These are phyloP conservation scores for Sericinus montela DNA, from an alignment of 2,888 invertebrate species.

Conservation along the genomic window DNA sequence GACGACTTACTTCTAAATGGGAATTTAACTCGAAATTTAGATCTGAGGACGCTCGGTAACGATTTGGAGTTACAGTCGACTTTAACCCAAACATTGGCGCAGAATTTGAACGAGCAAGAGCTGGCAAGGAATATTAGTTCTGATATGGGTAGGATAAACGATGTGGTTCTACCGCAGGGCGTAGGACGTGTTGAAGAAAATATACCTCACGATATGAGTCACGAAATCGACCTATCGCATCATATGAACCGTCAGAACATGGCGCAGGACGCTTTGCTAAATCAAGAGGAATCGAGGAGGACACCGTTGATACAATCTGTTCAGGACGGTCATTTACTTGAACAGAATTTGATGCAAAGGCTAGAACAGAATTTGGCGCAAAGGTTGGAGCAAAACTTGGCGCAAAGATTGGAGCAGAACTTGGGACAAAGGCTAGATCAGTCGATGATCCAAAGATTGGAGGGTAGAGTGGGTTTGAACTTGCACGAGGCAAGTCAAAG, in stretches of 20 bases:
- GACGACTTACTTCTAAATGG: slow-evolving; percentile 33
- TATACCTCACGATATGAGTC: slow-evolving; percentile 43
- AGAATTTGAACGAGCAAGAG: slow-evolving; percentile 49
- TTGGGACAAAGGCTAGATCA: slow-evolving; percentile 31
- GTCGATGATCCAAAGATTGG: slow-evolving; percentile 27
- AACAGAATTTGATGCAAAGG: slow-evolving; percentile 30
- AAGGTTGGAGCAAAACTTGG: slow-evolving; percentile 33
- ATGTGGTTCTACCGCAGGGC: slow-evolving; percentile 35
- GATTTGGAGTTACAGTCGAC: slow-evolving; percentile 51
- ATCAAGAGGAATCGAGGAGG: slow-evolving; percentile 26
- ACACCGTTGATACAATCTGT: slow-evolving; percentile 25
- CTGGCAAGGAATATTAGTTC: slow-evolving; percentile 28
- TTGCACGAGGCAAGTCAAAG: slow-evolving; percentile 32
- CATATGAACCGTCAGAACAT: slow-evolving; percentile 47
- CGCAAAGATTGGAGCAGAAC: slow-evolving; percentile 32
- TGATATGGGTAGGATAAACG: slow-evolving; percentile 26
- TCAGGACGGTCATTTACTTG: slow-evolving; percentile 31
- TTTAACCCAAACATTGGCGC: slow-evolving; percentile 39
- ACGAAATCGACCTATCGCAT: slow-evolving; percentile 45
- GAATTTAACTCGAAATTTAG: slow-evolving; percentile 39
- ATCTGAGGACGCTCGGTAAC: slow-evolving; percentile 32
- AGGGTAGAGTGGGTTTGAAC: slow-evolving; percentile 26
- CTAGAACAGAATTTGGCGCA: slow-evolving; percentile 34
- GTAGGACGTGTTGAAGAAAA: slow-evolving; percentile 31
- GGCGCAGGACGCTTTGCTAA: slow-evolving; percentile 31